Evolutionary conservation across 64 coral and sea anemone species (phyloP).

Genomic region (Catalaphyllia jardinei): DNA sequence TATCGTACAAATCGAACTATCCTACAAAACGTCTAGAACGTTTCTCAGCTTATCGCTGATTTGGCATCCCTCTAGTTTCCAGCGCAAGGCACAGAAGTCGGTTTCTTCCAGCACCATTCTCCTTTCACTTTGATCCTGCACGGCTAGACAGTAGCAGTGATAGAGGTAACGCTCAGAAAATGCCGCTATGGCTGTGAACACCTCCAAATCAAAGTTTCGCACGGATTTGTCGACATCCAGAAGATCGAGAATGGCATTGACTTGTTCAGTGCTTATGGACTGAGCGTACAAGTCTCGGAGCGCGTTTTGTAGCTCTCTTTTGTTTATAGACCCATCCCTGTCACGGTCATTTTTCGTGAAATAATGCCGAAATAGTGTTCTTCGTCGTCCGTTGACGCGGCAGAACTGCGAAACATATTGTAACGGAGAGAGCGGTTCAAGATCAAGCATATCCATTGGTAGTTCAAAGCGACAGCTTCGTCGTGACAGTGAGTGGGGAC

Average conservation of each 20-base stretch:
- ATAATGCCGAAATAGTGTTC: slow-evolving; percentile 83
- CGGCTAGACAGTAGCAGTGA: slow-evolving; percentile 43
- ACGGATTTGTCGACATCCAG: slow-evolving; percentile 70
- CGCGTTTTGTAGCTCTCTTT: slow-evolving; percentile 72
- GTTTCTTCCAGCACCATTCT: slow-evolving; percentile 93
- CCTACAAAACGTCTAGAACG: slow-evolving; percentile 73
- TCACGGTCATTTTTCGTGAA: slow-evolving; percentile 89
- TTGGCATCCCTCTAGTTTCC: slow-evolving; percentile 87
- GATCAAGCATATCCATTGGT: slow-evolving; percentile 85
- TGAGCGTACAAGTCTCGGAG: slow-evolving; percentile 80
- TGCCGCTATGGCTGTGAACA: slow-evolving; percentile 75
- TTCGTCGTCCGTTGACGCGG: slow-evolving; percentile 68
- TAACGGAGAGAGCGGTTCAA: slow-evolving; percentile 75
- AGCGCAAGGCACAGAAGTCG: slow-evolving; percentile 87
- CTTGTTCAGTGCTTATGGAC: slow-evolving; percentile 64
- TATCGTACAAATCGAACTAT: not conserved
- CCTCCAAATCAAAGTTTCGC: slow-evolving; percentile 61
- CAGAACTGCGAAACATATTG: slow-evolving; percentile 85
- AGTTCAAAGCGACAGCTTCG: slow-evolving; percentile 91
- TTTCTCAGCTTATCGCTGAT: slow-evolving; percentile 68
- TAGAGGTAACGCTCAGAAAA: slow-evolving; percentile 94
- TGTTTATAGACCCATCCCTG: slow-evolving; percentile 73
- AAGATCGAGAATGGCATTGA: slow-evolving; percentile 71
- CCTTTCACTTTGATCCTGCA: slow-evolving; percentile 44
- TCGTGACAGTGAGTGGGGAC: slow-evolving; percentile 82